A percentile compares a stretch with the other conserved stretches of the same genome.
phyloP scores from a whole-genome alignment of 1,140 invertebrate genomes.

The Sitobion miscanthi region DNA sequence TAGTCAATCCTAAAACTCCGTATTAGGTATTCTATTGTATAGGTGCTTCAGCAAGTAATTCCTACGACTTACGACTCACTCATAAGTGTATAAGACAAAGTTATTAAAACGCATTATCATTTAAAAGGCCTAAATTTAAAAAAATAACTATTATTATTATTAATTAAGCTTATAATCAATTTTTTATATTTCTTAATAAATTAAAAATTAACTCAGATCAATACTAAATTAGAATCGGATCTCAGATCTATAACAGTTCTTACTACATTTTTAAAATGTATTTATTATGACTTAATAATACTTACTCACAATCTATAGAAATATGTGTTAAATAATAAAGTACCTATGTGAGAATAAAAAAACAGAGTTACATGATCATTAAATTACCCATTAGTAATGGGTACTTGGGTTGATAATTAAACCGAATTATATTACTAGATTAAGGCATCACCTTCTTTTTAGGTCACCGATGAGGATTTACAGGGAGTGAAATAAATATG shows the following conservation, averaged over 20 bases:
- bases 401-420: neutral
- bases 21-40: too few relatives aligned
- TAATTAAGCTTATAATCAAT: neutral
- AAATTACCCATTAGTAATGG: neutral
- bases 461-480: neutral
- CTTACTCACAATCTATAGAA: neutral
- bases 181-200: neutral
- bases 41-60: too few relatives aligned
- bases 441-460: neutral
- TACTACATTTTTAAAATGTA: neutral
- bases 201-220: neutral
- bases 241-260: neutral
- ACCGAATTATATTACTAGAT: neutral
- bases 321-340: neutral
- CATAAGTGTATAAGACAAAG: too few relatives aligned
- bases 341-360: neutral
- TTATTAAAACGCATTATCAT: too few relatives aligned
- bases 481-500: neutral
- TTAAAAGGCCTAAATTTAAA: neutral
- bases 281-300: neutral
- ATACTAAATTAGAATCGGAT: neutral
- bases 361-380: neutral
- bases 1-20: neutral
- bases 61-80: neutral
- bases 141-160: neutral